These are phyloP conservation scores for Bagarius yarrelli DNA, from an alignment of 2,113 vertebrate species.

Conservation along the genomic window DNA sequence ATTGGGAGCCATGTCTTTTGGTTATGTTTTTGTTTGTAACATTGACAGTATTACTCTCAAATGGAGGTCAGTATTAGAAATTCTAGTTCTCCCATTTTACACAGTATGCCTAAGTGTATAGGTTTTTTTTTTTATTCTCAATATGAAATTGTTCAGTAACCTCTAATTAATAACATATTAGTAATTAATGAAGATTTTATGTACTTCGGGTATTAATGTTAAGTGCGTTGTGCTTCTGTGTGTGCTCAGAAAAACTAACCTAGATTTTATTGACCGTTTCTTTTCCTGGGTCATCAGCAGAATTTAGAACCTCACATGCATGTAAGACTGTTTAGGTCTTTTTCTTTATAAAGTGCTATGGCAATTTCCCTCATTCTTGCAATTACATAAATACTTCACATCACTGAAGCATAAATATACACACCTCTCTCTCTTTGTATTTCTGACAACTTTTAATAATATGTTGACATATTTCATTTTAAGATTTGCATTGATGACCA, in stretches of 20 bases:
- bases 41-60: conserved; percentile 52
- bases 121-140: conserved; percentile 6
- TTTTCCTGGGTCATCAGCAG: conserved; percentile 15
- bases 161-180: conserved; percentile 26
- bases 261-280: not conserved
- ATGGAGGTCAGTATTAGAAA: conserved; percentile 52
- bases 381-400: conserved; percentile 6
- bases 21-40: conserved; percentile 28
- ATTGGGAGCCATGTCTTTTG: conserved; percentile 37
- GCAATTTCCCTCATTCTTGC: not conserved
- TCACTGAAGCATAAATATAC: conserved; percentile 5
- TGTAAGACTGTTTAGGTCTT: conserved; percentile 10
- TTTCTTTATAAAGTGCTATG: not conserved
- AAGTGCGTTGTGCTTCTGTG: not conserved
- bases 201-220: not conserved
- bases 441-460: conserved; percentile 18
- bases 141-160: conserved; percentile 31
- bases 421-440: conserved; percentile 18
- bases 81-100: conserved; percentile 32
- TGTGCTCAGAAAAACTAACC: not conserved
- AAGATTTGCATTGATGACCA: conserved; percentile 12
- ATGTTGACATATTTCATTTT: conserved; percentile 9
- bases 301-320: conserved; percentile 37
- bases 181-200: conserved; percentile 37
- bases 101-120: conserved; percentile 5